These are phyloP conservation scores for Xanthorhoe spadicearia DNA, from an alignment of 2,888 invertebrate genomes.

Conservation along the genomic window DNA sequence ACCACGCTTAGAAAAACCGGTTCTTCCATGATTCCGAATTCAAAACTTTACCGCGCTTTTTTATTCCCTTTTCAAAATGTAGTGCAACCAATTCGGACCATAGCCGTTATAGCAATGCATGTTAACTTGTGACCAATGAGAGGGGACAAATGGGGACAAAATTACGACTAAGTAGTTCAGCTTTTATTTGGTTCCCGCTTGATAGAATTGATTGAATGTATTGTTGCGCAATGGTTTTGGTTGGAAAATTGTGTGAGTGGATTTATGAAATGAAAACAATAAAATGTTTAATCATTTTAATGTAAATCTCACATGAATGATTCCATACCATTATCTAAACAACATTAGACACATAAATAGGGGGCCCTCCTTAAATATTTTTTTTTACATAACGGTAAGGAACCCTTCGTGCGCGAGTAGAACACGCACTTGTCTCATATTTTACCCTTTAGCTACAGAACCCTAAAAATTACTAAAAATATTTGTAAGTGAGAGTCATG, in stretches of 20 bases:
- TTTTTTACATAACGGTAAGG: too few species aligned
- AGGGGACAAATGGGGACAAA: slow-evolving; percentile 72
- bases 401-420: too few species aligned
- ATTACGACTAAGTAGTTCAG: slow-evolving; percentile 50
- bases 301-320: too few species aligned
- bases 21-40: slow-evolving; percentile 43
- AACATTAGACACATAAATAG: too few species aligned
- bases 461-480: too few species aligned
- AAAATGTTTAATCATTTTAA: too few species aligned
- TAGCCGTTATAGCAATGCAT: slow-evolving; percentile 59
- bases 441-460: too few species aligned
- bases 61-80: slow-evolving; percentile 16
- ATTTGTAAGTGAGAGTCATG: too few species aligned
- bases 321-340: too few species aligned
- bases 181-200: slow-evolving; percentile 38
- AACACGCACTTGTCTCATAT: too few species aligned
- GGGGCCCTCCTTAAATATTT: too few species aligned
- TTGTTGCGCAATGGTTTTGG: background rate
- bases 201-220: slow-evolving; percentile 33
- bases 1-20: slow-evolving; percentile 52
- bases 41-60: slow-evolving; percentile 20
- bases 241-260: background rate
- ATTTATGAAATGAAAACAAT: too few species aligned
- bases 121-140: slow-evolving; percentile 55
- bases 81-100: slow-evolving; percentile 60